These are phyloP conservation scores for Eurosta solidaginis DNA, from an alignment of 1,140 invertebrate species.

Conservation along the genomic window DNA sequence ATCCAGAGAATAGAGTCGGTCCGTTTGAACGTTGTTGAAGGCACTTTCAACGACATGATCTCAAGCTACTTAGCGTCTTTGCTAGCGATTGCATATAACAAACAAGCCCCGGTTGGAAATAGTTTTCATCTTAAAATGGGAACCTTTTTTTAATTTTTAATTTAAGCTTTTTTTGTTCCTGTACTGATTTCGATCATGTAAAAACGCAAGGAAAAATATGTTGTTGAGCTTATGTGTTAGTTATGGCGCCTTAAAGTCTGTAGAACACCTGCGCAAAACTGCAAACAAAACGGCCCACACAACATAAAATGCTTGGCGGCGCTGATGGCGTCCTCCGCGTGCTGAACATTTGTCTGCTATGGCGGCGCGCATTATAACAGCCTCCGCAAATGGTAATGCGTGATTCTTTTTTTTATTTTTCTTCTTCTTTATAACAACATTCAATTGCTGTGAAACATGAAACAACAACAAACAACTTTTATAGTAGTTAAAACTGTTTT, in stretches of 20 bases:
- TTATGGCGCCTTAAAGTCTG: slow-evolving; percentile 16
- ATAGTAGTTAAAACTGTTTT: neutral
- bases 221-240: neutral
- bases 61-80: too few relatives aligned
- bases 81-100: too few relatives aligned
- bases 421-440: too few relatives aligned
- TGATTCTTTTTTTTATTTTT: slow-evolving; percentile 21
- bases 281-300: neutral
- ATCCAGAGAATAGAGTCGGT: too few relatives aligned
- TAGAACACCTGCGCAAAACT: slow-evolving; percentile 27
- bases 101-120: too few relatives aligned
- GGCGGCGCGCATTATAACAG: neutral
- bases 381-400: slow-evolving; percentile 19
- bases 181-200: too few relatives aligned
- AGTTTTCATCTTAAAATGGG: too few relatives aligned
- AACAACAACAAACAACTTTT: neutral
- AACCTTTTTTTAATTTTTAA: too few relatives aligned
- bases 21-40: too few relatives aligned
- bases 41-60: too few relatives aligned
- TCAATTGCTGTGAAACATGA: neutral
- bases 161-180: too few relatives aligned
- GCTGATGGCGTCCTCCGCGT: neutral
- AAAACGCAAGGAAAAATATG: too few relatives aligned
- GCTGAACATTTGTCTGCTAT: neutral
- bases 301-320: neutral